Percentiles rank a stretch among this genome's conserved stretches.
These are phyloP conservation scores for Zygaena filipendulae DNA, from an alignment of 2,888 invertebrate species.

Conservation along the genomic window DNA sequence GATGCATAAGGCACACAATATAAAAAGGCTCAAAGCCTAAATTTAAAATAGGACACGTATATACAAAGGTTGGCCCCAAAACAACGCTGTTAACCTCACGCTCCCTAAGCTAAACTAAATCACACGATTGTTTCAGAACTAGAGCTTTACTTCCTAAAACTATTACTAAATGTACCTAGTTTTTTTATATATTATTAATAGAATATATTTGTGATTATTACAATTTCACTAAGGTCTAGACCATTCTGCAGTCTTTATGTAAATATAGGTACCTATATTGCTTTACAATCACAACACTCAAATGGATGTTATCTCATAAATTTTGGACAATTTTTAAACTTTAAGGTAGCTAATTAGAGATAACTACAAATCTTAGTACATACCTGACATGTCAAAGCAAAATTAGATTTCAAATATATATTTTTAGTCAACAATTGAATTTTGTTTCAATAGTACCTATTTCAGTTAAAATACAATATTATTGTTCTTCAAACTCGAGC, in stretches of 20 bases:
- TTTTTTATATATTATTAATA: conserved; percentile 14
- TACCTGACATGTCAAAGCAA: no score
- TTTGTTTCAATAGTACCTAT: no score
- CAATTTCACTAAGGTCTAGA: conserved; percentile 29
- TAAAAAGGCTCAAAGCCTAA: conserved; percentile 48
- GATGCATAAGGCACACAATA: conserved; percentile 51
- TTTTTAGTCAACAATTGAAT: no score
- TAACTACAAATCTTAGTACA: no score
- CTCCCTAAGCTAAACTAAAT: conserved; percentile 14
- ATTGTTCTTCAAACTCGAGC: no score
- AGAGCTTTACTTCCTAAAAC: neutral
- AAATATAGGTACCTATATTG: conserved; percentile 37
- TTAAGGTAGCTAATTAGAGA: no score
- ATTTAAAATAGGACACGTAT: conserved; percentile 31
- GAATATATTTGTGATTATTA: conserved; percentile 15
- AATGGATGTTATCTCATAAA: no score
- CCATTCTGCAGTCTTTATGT: conserved; percentile 53
- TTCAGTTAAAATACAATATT: no score
- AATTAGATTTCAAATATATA: no score
- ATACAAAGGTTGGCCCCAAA: conserved; percentile 51
- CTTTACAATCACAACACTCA: conserved; percentile 45
- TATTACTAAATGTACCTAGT: conserved; percentile 1
- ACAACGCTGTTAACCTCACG: conserved; percentile 23
- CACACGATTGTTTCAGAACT: conserved; percentile 5
- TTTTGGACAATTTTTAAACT: conserved; percentile 22